Evolutionary conservation across 2,797 vertebrate genomes (phyloP), one percentile per base, ranked within the genome.

Genomic region (Poeciliopsis turneri): DNA sequence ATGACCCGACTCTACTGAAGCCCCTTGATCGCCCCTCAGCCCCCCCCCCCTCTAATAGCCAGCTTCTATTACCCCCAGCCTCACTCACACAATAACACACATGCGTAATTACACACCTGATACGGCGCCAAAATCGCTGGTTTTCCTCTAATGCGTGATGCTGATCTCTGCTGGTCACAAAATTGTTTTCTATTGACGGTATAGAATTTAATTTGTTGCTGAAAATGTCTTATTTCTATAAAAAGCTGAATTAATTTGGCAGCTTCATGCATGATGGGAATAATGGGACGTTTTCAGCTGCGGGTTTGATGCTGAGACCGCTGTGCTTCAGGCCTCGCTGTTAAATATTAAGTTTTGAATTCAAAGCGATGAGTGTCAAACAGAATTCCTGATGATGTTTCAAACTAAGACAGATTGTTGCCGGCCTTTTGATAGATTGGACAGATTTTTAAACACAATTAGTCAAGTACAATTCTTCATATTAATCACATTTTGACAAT

Each of bases 401-500:
- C 87, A n/a, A 75, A 81, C 82, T 82, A 77, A 93, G 85, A 93
- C 84, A 75, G 90, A 91, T 92, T 87, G 88, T 90, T 79, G 66
- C 81, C 79, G 84, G 89, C 87, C 88, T 92, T 94, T 93, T 94
- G 90, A 95, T 92, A 87, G 92, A 95, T 95, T 87, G 86, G 79
- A 74, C 83, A 92, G 90, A 93, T 91, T 93, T 93, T 93, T 84
- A 89, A 87, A 92, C 88, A 88, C 88, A 92, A 93, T 93, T 93
- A 94, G 92, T 93, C 88, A 93, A 89, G 93, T 84, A 91, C 81
- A 83, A 86, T 90, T 89, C 78, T 78, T 91, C 78, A 77, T 84
- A 92, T 94, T 94, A 94, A 95, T 95, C 93, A 92, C 85, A 89
- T 90, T 90, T 92, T 84, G 90, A 92, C 85, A 85, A 84, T 80